These are phyloP conservation scores for Xestia sexstrigata DNA, from an alignment of 2,888 invertebrate species.

Conservation along the genomic window DNA sequence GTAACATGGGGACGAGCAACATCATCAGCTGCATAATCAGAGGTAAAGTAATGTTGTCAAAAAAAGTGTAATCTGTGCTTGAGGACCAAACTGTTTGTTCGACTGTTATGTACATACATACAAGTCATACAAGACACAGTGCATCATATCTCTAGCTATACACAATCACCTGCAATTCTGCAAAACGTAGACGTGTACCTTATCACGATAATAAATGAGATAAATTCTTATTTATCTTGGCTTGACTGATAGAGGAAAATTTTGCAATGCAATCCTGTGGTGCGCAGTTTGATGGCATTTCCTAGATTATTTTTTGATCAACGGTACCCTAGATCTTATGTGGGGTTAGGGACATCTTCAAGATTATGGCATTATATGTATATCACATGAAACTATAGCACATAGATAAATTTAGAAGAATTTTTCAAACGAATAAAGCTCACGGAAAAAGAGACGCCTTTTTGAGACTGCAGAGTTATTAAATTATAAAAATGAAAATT, in stretches of 20 bases:
- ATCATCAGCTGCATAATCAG: not conserved
- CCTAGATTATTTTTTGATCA: not conserved
- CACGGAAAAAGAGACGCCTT: not conserved
- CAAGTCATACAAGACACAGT: not conserved
- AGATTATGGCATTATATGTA: too few species aligned
- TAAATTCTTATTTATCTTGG: slow-evolving; percentile 44
- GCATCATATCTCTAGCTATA: slow-evolving; percentile 39
- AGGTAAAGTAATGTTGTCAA: not conserved
- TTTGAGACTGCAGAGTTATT: too few species aligned
- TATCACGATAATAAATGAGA: slow-evolving; percentile 51
- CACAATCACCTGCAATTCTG: slow-evolving; percentile 56
- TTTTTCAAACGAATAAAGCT: not conserved
- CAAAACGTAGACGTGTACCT: slow-evolving; percentile 1
- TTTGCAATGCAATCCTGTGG: slow-evolving; percentile 3
- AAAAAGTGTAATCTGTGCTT: not conserved
- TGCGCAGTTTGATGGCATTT: slow-evolving; percentile 12
- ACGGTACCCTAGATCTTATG: too few species aligned
- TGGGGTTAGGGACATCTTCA: not conserved
- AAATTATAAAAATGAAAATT: too few species aligned
- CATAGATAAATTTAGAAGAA: not conserved
- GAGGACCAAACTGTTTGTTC: not conserved
- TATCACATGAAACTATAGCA: not conserved
- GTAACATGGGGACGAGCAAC: too few species aligned
- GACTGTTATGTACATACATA: not conserved
- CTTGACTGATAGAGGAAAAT: slow-evolving; percentile 49